These are phyloP conservation scores for Lepidotrigona ventralis DNA, from an alignment of 1,140 invertebrate species.

Conservation along the genomic window DNA sequence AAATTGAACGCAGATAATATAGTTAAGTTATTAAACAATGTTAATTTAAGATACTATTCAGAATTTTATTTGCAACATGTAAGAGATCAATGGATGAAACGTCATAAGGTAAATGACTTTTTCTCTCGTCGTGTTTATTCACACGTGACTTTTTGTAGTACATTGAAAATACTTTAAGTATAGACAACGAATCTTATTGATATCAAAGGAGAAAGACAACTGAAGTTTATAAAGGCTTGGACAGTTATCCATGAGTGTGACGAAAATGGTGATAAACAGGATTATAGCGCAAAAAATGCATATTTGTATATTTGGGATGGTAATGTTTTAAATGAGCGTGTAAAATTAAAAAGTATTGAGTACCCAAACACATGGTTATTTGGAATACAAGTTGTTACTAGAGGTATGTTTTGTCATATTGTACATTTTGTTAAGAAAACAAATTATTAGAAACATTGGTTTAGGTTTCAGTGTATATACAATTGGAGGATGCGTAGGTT, in stretches of 20 bases:
- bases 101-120: conserved; percentile 32
- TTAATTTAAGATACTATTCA: conserved; percentile 50
- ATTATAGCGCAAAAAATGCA: not conserved
- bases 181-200: not conserved
- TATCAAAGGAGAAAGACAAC: not conserved
- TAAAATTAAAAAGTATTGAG: conserved; percentile 38
- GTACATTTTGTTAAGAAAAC: not conserved
- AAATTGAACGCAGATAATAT: conserved; percentile 50
- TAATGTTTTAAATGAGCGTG: conserved; percentile 41
- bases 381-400: conserved; percentile 60
- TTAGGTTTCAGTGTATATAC: conserved; percentile 67
- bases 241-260: conserved; percentile 32
- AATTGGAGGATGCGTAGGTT: conserved; percentile 62
- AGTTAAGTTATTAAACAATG: conserved; percentile 56
- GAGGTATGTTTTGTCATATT: conserved; percentile 45
- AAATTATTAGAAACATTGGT: conserved; percentile 10
- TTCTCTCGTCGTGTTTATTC: not conserved
- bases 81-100: conserved; percentile 25
- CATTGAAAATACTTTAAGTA: not conserved
- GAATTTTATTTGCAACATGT: not conserved
- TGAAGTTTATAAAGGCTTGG: conserved; percentile 23
- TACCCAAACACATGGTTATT: conserved; percentile 29
- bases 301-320: conserved; percentile 60
- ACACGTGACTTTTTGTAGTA: not conserved
- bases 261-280: no score